Evolutionary conservation across 2,113 vertebrate species (phyloP).

Genomic region (Daboia siamensis): DNA sequence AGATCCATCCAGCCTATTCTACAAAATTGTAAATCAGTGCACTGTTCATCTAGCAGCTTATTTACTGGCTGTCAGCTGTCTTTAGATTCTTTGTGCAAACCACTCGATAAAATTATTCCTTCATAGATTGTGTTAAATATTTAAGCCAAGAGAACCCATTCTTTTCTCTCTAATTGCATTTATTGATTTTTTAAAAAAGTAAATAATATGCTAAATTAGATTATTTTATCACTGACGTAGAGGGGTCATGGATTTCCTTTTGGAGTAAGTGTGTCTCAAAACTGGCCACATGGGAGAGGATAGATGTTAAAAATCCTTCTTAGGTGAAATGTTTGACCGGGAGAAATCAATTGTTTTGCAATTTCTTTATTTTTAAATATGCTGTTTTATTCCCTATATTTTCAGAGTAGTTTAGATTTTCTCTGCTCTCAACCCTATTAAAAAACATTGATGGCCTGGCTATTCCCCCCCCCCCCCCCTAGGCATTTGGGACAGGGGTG

Average conservation of each 20-base stretch:
- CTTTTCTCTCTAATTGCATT: slow-evolving; percentile 7
- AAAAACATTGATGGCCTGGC: neutral
- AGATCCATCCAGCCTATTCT: neutral
- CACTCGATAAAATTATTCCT: neutral
- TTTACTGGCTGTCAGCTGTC: neutral
- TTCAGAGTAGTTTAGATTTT: slow-evolving; percentile 2
- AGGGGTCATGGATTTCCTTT: neutral
- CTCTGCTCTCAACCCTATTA: neutral
- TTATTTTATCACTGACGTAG: neutral
- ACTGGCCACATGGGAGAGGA: neutral
- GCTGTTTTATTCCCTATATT: neutral
- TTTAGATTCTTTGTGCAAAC: neutral
- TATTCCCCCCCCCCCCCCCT: neutral
- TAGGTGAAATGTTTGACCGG: neutral
- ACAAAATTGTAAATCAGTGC: neutral
- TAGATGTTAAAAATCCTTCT: neutral
- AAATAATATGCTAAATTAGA: slow-evolving; percentile 12
- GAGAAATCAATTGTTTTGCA: neutral
- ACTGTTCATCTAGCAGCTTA: neutral
- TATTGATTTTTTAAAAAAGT: slow-evolving; percentile 8
- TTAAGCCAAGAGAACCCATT: neutral
- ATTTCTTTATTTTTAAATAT: neutral
- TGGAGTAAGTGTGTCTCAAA: neutral
- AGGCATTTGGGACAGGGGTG: neutral
- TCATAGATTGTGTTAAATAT: neutral